phyloP scores from a whole-genome alignment of 2,797 vertebrate species.

The Champsocephalus gunnari region DNA sequence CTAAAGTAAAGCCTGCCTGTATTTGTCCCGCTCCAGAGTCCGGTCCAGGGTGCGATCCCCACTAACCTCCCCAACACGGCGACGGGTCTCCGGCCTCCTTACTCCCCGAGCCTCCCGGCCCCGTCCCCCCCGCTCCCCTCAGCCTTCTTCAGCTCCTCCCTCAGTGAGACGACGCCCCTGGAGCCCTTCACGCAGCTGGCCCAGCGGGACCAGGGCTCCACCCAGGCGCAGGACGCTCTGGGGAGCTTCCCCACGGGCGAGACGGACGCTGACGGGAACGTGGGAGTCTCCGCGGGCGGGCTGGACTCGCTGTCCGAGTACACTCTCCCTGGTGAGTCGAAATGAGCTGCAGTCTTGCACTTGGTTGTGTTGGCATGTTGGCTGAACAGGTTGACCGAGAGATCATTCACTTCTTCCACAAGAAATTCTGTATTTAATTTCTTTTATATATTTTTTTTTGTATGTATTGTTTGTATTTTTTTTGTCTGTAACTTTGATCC shows the following conservation, averaged over 20 bases:
- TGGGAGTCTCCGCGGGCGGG: slow-evolving; percentile 71
- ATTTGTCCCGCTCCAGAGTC: slow-evolving; percentile 67
- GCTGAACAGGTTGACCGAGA: not conserved
- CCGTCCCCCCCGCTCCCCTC: slow-evolving; percentile 89
- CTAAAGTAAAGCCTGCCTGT: not conserved
- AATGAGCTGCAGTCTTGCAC: not conserved
- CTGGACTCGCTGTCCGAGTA: slow-evolving; percentile 88
- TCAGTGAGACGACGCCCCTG: slow-evolving; percentile 88
- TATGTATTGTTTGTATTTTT: too few species aligned
- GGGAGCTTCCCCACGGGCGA: slow-evolving; percentile 84
- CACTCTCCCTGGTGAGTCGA: slow-evolving; percentile 79
- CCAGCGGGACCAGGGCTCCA: slow-evolving; percentile 81
- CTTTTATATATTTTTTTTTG: too few species aligned
- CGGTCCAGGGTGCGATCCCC: slow-evolving; percentile 92
- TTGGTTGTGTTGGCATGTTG: not conserved
- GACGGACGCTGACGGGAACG: slow-evolving; percentile 68
- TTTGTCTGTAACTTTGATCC: too few species aligned
- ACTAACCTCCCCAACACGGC: slow-evolving; percentile 92
- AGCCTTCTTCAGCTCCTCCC: slow-evolving; percentile 90
- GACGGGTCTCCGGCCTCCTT: slow-evolving; percentile 89
- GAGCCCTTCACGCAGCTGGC: slow-evolving; percentile 87
- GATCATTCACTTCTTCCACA: not conserved
- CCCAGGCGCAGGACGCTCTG: slow-evolving; percentile 89
- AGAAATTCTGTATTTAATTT: not conserved
- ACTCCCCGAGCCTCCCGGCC: slow-evolving; percentile 88